A percentile compares a stretch with the other conserved stretches of the same genome.
phyloP scores from a whole-genome alignment of 2,888 invertebrate species.

The Eulithis prunata region DNA sequence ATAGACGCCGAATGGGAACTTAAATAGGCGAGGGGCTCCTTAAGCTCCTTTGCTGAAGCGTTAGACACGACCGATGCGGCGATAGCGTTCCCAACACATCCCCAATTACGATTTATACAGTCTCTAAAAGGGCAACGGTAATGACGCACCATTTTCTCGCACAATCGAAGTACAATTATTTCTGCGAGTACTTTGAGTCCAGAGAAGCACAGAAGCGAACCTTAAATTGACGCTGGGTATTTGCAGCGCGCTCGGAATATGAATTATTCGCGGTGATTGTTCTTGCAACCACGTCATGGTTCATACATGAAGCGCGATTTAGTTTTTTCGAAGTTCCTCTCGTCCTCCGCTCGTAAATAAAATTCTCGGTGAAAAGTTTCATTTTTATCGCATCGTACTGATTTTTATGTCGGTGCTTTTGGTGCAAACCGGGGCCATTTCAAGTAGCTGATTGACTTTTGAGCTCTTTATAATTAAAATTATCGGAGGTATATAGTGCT shows the following conservation, averaged over 20 bases:
- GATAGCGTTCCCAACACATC: constrained; percentile 68
- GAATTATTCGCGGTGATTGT: constrained; percentile 83
- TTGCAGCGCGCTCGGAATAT: constrained; percentile 82
- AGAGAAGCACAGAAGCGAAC: constrained; percentile 69
- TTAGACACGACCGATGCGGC: constrained; percentile 71
- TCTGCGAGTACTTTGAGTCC: constrained; percentile 75
- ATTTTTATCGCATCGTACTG: constrained; percentile 58
- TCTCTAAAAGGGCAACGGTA: constrained; percentile 79
- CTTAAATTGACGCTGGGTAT: constrained; percentile 78
- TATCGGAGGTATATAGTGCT: constrained; percentile 62
- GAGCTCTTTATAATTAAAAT: constrained; percentile 66
- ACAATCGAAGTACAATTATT: constrained; percentile 83
- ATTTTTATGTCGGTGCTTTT: constrained; percentile 52
- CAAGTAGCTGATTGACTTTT: constrained; percentile 55
- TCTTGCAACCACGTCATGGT: constrained; percentile 81
- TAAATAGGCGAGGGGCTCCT: constrained; percentile 70
- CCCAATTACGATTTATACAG: constrained; percentile 79
- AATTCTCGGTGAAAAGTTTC: constrained; percentile 67
- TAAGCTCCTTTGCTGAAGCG: constrained; percentile 68
- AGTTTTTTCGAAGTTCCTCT: constrained; percentile 72
- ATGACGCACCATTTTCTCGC: constrained; percentile 78
- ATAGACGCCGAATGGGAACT: constrained; percentile 71
- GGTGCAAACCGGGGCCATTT: constrained; percentile 35
- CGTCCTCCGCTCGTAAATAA: constrained; percentile 67
- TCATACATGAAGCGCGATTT: constrained; percentile 84